These are phyloP conservation scores for Baronia brevicornis DNA, from an alignment of 2,888 invertebrate genomes.

Conservation along the genomic window DNA sequence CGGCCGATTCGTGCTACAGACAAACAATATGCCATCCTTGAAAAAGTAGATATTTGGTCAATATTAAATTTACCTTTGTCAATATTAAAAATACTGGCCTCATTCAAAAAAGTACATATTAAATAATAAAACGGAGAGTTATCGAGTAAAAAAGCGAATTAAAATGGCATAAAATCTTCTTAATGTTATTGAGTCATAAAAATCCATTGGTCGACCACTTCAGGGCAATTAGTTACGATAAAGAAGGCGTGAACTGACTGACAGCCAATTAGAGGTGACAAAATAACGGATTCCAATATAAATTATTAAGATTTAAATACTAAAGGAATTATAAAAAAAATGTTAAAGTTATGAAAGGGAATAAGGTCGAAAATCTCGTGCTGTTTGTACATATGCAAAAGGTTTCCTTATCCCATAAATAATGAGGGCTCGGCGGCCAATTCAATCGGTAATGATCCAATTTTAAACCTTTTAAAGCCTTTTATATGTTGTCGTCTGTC, in stretches of 20 bases:
- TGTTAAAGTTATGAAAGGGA: not conserved
- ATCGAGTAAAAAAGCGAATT: slow-evolving; percentile 4
- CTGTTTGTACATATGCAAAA: too few relatives aligned
- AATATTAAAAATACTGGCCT: slow-evolving; percentile 12
- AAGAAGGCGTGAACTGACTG: slow-evolving; percentile 8
- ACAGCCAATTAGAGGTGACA: slow-evolving; percentile 5
- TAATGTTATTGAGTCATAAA: slow-evolving; percentile 12
- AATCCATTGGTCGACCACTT: slow-evolving; percentile 7
- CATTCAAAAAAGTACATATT: too few relatives aligned
- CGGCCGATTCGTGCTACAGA: too few relatives aligned
- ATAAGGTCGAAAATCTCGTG: not conserved
- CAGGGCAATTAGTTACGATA: slow-evolving; percentile 13
- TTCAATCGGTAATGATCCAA: too few relatives aligned
- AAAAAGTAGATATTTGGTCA: slow-evolving; percentile 10
- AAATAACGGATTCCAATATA: slow-evolving; percentile 5
- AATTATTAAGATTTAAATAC: slow-evolving; percentile 7
- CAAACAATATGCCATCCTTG: too few relatives aligned
- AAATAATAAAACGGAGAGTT: slow-evolving; percentile 6
- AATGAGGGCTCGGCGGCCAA: too few relatives aligned
- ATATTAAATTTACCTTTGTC: slow-evolving; percentile 11
- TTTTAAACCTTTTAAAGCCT: too few relatives aligned
- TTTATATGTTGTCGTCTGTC: too few relatives aligned
- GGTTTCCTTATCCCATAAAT: too few relatives aligned
- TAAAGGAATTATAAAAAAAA: slow-evolving; percentile 3
- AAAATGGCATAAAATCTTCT: slow-evolving; percentile 1